Evolutionary conservation across 2,797 vertebrate species (phyloP).

Genomic region (Sphaeramia orbicularis): DNA sequence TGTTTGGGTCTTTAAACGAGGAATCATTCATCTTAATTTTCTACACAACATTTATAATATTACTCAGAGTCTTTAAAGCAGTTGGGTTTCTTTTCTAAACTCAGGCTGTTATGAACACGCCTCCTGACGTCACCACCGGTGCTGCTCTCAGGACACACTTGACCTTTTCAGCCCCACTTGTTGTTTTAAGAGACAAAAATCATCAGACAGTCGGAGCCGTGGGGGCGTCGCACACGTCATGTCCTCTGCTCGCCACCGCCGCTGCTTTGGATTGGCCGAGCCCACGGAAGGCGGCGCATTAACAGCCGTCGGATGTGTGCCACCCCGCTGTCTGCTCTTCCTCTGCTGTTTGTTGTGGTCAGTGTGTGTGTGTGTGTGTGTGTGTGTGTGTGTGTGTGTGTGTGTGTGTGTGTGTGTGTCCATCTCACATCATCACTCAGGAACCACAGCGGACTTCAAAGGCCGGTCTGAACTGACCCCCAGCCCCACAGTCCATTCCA

Average conservation of each 20-base stretch:
- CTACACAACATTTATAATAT: no score
- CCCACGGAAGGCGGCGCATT: constrained; percentile 5
- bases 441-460: constrained; percentile 62
- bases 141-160: neutral
- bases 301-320: constrained; percentile 17
- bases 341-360: constrained; percentile 44
- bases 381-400: no score
- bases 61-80: no score
- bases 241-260: neutral
- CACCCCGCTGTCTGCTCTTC: constrained; percentile 36
- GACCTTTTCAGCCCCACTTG: neutral
- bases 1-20: no score
- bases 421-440: constrained; percentile 58
- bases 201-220: neutral
- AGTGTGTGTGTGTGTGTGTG: no score
- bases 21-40: no score
- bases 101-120: no score
- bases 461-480: constrained; percentile 40
- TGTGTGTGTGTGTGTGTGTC: no score
- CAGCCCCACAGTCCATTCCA: constrained; percentile 28
- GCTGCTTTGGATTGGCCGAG: neutral
- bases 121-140: no score
- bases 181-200: neutral
- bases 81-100: no score
- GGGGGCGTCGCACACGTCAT: neutral